phyloP scores from a whole-genome alignment of 2,113 vertebrate species.

The Bettongia penicillata region DNA sequence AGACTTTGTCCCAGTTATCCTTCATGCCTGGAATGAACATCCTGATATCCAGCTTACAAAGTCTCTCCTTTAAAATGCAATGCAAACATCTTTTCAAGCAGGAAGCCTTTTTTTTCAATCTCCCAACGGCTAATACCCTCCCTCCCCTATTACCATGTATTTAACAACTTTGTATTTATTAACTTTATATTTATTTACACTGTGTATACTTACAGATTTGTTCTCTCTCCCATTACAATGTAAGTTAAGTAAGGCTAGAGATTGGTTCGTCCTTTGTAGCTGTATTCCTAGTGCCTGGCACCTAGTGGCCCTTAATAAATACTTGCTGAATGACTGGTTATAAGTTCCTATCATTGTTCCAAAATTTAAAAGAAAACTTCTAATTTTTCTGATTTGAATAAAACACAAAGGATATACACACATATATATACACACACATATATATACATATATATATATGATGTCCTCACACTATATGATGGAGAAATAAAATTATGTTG shows the following conservation, averaged over 20 bases:
- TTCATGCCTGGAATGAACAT: background rate
- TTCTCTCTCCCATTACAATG: background rate
- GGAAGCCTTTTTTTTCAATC: background rate
- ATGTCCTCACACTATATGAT: background rate
- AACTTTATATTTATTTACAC: background rate
- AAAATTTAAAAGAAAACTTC: background rate
- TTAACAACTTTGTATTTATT: background rate
- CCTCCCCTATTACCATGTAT: background rate
- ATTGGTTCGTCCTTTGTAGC: background rate
- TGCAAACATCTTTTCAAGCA: background rate
- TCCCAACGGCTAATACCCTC: background rate
- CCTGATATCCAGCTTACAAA: background rate
- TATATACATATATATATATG: background rate
- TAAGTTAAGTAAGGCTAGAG: background rate
- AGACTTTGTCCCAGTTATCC: background rate
- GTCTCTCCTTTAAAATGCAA: background rate
- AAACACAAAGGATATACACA: constrained; percentile 12
- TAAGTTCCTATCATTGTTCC: background rate
- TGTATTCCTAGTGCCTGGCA: background rate
- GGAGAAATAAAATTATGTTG: background rate
- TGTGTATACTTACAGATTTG: background rate
- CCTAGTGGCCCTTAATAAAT: background rate
- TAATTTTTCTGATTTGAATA: background rate
- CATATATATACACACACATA: background rate
- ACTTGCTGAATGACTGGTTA: background rate